Evolutionary conservation across 2,113 vertebrate genomes (phyloP).

Genomic region (Paratilapia polleni): DNA sequence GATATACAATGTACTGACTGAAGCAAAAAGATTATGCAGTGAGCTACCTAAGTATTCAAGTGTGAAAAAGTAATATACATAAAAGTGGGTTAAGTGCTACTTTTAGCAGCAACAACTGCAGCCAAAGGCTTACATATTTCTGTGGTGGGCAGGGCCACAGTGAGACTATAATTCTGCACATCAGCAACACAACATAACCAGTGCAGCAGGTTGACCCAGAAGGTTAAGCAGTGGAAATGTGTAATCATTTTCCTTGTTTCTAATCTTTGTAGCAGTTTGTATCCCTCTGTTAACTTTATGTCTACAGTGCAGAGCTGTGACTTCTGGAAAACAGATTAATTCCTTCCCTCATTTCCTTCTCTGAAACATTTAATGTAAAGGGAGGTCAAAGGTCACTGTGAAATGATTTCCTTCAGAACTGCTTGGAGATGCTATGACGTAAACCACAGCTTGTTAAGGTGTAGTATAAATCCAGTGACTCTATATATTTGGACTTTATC

Average conservation of each 20-base stretch:
- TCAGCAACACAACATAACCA: not conserved
- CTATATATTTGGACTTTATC: not conserved
- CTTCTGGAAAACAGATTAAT: not conserved
- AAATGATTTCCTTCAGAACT: not conserved
- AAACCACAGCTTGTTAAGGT: not conserved
- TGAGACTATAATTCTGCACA: not conserved
- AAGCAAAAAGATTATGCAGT: too few species aligned
- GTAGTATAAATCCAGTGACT: not conserved
- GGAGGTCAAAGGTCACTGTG: constrained; percentile 17
- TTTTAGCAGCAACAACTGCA: not conserved
- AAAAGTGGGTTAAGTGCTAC: not conserved
- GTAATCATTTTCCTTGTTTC: not conserved
- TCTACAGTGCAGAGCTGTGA: not conserved
- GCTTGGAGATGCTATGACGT: not conserved
- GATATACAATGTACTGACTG: too few species aligned
- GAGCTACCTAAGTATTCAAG: too few species aligned
- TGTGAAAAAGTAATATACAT: too few species aligned
- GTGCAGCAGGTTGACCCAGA: constrained; percentile 42
- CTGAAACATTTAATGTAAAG: not conserved
- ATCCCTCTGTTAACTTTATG: not conserved
- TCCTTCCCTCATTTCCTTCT: constrained; percentile 21
- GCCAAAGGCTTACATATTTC: not conserved
- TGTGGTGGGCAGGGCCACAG: constrained; percentile 12
- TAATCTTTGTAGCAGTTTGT: not conserved
- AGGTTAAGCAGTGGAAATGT: not conserved